A percentile compares a stretch with the other conserved stretches of the same genome.
These are phyloP conservation scores for Pholis gunnellus DNA, from an alignment of 2,113 vertebrate genomes.

Conservation along the genomic window DNA sequence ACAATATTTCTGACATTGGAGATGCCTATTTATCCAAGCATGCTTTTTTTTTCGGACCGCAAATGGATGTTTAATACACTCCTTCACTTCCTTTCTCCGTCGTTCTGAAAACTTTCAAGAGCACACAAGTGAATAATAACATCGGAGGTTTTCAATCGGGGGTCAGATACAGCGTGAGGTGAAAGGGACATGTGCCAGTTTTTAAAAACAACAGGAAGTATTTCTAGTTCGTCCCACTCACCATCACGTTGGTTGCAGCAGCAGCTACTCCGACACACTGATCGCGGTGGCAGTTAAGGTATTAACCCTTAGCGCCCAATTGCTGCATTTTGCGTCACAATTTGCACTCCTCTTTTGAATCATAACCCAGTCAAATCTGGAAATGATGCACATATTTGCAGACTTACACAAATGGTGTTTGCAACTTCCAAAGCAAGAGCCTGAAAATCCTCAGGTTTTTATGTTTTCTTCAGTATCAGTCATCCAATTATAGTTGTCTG, in stretches of 20 bases:
- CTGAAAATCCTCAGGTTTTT: not conserved
- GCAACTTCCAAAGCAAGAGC: not conserved
- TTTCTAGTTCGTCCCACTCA: not conserved
- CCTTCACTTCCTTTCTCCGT: not conserved
- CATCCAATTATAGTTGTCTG: not conserved
- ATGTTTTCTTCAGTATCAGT: not conserved
- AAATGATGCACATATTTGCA: not conserved
- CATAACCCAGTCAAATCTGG: not conserved
- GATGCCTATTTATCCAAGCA: not conserved
- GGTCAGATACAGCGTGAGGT: not conserved
- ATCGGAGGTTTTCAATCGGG: not conserved
- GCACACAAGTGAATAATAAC: not conserved
- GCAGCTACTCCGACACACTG: not conserved
- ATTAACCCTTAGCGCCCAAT: not conserved
- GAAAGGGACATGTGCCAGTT: not conserved
- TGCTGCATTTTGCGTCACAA: not conserved
- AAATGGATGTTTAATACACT: not conserved
- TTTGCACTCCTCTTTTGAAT: not conserved
- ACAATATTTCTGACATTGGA: not conserved
- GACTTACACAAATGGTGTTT: not conserved
- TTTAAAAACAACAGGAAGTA: not conserved
- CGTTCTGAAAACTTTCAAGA: not conserved
- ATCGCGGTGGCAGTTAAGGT: no score
- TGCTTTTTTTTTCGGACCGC: not conserved
- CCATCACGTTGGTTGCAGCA: not conserved